phyloP scores from a whole-genome alignment of 2,888 invertebrate genomes.

The Nowickia ferox region DNA sequence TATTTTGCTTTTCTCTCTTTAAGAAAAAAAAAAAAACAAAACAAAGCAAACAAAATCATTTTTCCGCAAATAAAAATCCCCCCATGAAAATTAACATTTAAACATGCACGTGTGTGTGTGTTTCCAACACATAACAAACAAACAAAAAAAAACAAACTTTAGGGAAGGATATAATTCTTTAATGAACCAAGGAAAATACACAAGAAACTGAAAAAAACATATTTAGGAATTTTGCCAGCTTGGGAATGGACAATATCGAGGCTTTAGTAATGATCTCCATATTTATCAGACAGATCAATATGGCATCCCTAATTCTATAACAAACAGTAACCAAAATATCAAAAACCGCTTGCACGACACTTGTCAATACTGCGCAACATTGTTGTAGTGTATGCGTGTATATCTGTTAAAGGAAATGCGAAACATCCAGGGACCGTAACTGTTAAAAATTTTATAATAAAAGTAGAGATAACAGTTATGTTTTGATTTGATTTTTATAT shows the following conservation, averaged over 20 bases:
- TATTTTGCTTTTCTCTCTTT: background rate
- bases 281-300: background rate
- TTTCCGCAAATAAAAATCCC: constrained; percentile 11
- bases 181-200: background rate
- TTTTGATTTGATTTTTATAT: too few species aligned
- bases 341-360: too few species aligned
- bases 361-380: too few species aligned
- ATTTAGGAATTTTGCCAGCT: background rate
- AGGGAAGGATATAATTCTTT: background rate
- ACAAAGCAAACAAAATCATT: background rate
- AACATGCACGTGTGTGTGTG: constrained; percentile 40
- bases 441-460: too few species aligned
- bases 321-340: too few species aligned
- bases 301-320: too few species aligned
- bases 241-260: background rate
- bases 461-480: too few species aligned
- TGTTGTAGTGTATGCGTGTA: too few species aligned
- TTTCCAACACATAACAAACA: constrained; percentile 41
- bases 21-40: background rate
- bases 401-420: too few species aligned
- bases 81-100: constrained; percentile 8
- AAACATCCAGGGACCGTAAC: too few species aligned
- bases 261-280: background rate
- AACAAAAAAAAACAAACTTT: constrained; percentile 35
- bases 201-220: background rate